phyloP scores from a whole-genome alignment of 1,140 invertebrate species.

The Zaprionus inermis region DNA sequence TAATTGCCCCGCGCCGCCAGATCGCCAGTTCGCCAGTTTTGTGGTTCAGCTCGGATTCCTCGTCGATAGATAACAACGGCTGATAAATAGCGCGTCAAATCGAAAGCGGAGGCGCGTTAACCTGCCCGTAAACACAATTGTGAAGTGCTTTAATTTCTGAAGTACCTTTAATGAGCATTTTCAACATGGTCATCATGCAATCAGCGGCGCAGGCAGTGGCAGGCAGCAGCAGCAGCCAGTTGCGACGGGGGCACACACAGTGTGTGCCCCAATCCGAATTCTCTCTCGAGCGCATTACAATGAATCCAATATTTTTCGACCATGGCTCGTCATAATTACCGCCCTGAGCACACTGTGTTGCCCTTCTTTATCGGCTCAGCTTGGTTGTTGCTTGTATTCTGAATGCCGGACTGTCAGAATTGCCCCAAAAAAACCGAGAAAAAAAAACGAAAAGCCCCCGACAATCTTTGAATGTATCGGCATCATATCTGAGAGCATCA shows the following conservation, averaged over 20 bases:
- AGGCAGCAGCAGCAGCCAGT: background rate
- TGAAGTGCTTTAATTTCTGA: constrained; percentile 81
- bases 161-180: constrained; percentile 82
- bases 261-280: constrained; percentile 15
- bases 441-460: constrained; percentile 27
- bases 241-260: background rate
- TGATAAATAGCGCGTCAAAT: constrained; percentile 77
- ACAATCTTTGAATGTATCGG: constrained; percentile 71
- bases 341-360: constrained; percentile 52
- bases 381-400: constrained; percentile 15
- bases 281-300: constrained; percentile 50
- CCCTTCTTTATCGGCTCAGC: constrained; percentile 2
- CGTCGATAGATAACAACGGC: constrained; percentile 75
- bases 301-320: constrained; percentile 71
- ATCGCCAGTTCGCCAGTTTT: constrained; percentile 28
- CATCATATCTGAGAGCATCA: constrained; percentile 43
- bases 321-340: constrained; percentile 77
- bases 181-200: constrained; percentile 82
- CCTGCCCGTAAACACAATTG: constrained; percentile 70
- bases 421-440: constrained; percentile 24
- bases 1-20: constrained; percentile 74
- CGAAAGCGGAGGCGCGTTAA: constrained; percentile 55
- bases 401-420: constrained; percentile 50
- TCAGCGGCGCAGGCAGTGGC: constrained; percentile 43
- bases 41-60: background rate